Base-by-base conservation (phyloP, 2,888 invertebrate genomes). In the Dryococelus australis region DNA sequence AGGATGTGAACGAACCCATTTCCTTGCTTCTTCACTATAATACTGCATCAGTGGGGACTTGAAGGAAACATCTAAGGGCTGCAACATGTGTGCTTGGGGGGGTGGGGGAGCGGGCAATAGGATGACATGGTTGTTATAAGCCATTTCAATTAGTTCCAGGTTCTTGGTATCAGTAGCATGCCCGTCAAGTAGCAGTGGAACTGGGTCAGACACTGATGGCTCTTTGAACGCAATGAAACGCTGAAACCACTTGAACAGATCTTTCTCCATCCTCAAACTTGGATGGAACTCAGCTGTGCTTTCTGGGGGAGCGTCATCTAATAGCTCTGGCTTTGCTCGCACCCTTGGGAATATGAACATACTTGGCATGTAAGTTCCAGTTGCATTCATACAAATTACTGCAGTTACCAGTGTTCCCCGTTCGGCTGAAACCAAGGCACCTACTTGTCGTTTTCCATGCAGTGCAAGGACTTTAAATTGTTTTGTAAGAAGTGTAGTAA, bases 181-280 rank as follows among this genome's bases (percentile, higher is more conserved):
- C 5, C 91, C 91, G 90, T 92, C 91, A 26, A 92, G 88, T 26
- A 92, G 88, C 81, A 92, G 87, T 12, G 92, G 87, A 20, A 91
- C 91, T 43, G 91, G 91, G 87, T 89, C 87, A 9, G 91, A 91
- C 88, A 89, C 89, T 16, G 90, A 88, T 78, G 91, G 89, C 12
- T 90, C 88, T 16, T 89, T 88, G 88, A 89, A 90, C 86, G 89
- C 89, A 87, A 90, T 90, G 87, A 91, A 86, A 85, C 83, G 12
- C 53, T 80, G 51, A 85, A 87, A 87, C 43, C 51, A 88, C 51
- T 81, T 86, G n/a, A 86, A 53, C 65, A 79, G 20, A 28, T 87
- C 87, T 26, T 84, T 84, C 26, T 87, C 65, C 35, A 87, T 87
- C 84, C 84, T 28, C 27, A 91, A 91, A 88, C 88, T 89, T 87